A percentile compares a stretch with the other conserved stretches of the same genome.
phyloP scores from a whole-genome alignment of 2,797 vertebrate species.

The Arctocebus calabarensis region DNA sequence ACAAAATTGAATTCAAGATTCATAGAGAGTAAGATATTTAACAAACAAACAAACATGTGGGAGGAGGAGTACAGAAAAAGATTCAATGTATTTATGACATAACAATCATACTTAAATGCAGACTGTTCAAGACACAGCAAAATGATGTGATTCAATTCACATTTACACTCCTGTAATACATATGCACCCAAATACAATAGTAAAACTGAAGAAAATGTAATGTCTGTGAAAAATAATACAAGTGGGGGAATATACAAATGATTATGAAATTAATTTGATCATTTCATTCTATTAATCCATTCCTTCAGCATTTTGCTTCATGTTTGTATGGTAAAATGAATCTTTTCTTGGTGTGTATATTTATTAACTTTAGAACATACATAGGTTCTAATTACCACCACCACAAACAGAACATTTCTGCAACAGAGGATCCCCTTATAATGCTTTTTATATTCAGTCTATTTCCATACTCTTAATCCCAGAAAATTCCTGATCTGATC shows the following conservation, averaged over 20 bases:
- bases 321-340: background rate
- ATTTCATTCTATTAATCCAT: background rate
- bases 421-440: background rate
- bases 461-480: background rate
- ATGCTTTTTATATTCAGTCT: background rate
- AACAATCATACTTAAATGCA: background rate
- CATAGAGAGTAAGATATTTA: background rate
- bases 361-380: background rate
- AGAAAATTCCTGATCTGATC: background rate
- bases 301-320: background rate
- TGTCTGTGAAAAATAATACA: background rate
- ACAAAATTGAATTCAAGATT: background rate
- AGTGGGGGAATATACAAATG: background rate
- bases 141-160: background rate
- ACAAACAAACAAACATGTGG: background rate
- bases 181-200: background rate
- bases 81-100: background rate
- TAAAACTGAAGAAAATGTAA: background rate
- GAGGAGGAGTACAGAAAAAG: no score
- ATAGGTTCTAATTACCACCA: background rate
- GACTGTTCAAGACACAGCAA: background rate
- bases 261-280: background rate
- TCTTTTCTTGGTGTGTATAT: background rate
- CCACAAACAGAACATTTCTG: background rate
- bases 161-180: background rate